Base-by-base conservation (phyloP, 2,888 invertebrate species). In the Harpalus rufipes region DNA sequence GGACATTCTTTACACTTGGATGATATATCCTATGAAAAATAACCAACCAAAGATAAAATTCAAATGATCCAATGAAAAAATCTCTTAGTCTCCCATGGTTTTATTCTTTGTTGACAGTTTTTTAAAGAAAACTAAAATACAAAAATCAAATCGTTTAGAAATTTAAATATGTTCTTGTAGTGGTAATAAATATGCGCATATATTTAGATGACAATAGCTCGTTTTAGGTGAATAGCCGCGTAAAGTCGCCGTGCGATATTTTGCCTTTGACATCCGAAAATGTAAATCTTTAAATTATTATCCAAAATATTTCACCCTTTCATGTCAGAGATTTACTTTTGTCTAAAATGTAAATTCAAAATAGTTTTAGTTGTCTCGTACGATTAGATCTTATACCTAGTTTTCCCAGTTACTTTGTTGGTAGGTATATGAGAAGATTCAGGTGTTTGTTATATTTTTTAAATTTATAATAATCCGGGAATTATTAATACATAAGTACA, bases 151-250 rank as follows among this genome's bases (percentile, higher is more conserved):
- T 41, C 65, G 81, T 65, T 81, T 81, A 81, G 81, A 81, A 81
- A 81, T 81, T 81, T 81, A 81, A 81, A 81, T 81, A 81, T 63
- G 63, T 81, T 41, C 81, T 81, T 44, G 81, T 80, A 39, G 41
- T 56, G 65, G 25, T 32, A 81, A 81, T 81, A 81, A 81, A 63
- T 81, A 81, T 81, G 81, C 68, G 81, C 81, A 81, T 81, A 81
- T 68, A 81, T 81, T 81, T 81, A 25, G 63, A 81, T 56, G 51
- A 81, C 81, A 81, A 81, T 68, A 56, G 81, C 56, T 41, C 72
- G 18, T 74, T 14, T 68, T 68, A 39, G 44, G 41, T 18, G 72
- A 74, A 44, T 44, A 44, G 18, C 72, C 18, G 16, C 44, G 18
- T 74, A 44, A 44, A 18, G 12, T 16, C 72, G 72, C 44, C 72